Base-by-base conservation (phyloP, 2,888 invertebrate species). In the Venusia cambrica region DNA sequence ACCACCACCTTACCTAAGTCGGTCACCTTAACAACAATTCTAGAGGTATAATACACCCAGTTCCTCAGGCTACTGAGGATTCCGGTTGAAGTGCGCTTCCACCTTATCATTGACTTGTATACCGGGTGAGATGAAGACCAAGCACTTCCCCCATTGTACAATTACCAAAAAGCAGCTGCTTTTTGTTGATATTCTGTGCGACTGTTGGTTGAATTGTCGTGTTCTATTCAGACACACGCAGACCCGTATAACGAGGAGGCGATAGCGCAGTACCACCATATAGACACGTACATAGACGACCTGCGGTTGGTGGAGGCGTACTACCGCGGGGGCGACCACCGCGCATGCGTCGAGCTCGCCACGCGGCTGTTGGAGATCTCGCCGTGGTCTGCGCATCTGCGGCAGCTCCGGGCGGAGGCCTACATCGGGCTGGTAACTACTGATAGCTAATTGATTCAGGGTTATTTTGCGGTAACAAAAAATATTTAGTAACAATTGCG, bases 401-500 rank as follows among this genome's bases (percentile, higher is more conserved):
- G 98, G 12, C 94, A 97, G 73, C 89, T 95, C 20, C 83, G 99
- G 16, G 94, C 98, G 0, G 93, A 97, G 61, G 93, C 95, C 66
- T 93, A 96, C 64, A 91, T 95, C 45, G 91, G 90, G 5, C 70
- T 87, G 67, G 87, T 87, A n/a, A n/a, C n/a, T n/a, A n/a, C n/a
- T n/a, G n/a, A n/a, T n/a, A n/a, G n/a, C n/a, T n/a, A n/a, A n/a
- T n/a, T n/a, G n/a, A n/a, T n/a, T n/a, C n/a, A n/a, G n/a, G n/a
- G n/a, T n/a, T n/a, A n/a, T n/a, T n/a, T n/a, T n/a, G n/a, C n/a
- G n/a, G n/a, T n/a, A n/a, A n/a, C n/a, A n/a, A n/a, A n/a, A n/a
- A n/a, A n/a, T n/a, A n/a, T n/a, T n/a, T n/a, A n/a, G n/a, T n/a
- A n/a, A n/a, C n/a, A n/a, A n/a, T n/a, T n/a, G n/a, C n/a, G n/a